A percentile compares a stretch with the other conserved stretches of the same genome.
Conservation (phyloP, 2,113 vertebrate genomes). For the Pseudopipra pipra region DNA sequence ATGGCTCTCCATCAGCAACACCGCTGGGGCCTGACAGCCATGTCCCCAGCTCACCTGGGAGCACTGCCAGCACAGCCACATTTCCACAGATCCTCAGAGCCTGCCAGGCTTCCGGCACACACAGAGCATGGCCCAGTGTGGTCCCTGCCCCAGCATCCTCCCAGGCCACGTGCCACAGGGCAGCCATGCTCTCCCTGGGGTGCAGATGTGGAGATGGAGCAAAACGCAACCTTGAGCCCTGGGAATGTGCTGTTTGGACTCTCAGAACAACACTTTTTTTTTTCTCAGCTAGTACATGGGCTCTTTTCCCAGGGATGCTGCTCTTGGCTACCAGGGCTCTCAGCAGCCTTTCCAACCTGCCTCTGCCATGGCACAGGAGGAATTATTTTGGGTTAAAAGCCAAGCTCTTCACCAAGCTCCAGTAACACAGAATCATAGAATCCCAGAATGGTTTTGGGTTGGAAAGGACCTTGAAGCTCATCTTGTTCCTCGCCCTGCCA, state of each 20-base stretch:
- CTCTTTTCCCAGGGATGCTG: not conserved
- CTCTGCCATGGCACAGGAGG: rapidly evolving
- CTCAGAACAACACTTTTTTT: rapidly evolving
- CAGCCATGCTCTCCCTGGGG: rapidly evolving
- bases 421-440: not conserved
- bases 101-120: not conserved
- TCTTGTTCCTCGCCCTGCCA: not conserved
- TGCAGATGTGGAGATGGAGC: not conserved
- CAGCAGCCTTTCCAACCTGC: not conserved
- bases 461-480: not conserved
- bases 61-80: not conserved
- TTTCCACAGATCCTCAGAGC: not conserved
- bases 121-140: not conserved
- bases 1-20: not conserved
- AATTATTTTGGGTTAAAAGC: not conserved
- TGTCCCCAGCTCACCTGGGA: not conserved
- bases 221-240: rapidly evolving
- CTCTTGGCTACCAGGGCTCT: not conserved
- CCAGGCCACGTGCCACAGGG: rapidly evolving
- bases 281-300: not conserved
- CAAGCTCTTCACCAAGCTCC: not conserved
- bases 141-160: rapidly evolving
- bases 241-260: rapidly evolving
- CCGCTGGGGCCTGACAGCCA: not conserved
- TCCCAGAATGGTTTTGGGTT: not conserved